These are phyloP conservation scores for Zophobas atratus DNA, from an alignment of 1,140 invertebrate species.

Conservation along the genomic window DNA sequence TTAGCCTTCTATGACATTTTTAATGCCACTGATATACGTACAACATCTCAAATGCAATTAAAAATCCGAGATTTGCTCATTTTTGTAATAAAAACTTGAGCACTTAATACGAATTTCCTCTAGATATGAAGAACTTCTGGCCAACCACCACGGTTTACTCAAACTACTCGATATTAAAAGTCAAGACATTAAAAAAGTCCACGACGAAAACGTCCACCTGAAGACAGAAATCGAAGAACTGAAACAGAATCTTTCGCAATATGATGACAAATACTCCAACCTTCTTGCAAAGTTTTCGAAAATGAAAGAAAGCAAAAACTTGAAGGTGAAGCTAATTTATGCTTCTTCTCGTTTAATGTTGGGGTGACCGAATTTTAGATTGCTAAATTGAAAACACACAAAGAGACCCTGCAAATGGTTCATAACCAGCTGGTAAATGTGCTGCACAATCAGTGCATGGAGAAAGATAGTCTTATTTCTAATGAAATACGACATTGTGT, in stretches of 20 bases:
- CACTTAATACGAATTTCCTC: background rate
- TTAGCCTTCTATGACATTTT: too few species aligned
- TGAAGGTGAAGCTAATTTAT: slow-evolving; percentile 43
- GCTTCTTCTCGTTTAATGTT: background rate
- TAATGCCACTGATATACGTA: too few species aligned
- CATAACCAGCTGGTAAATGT: slow-evolving; percentile 57
- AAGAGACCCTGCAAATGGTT: slow-evolving; percentile 53
- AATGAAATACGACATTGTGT: slow-evolving; percentile 47
- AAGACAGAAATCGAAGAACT: slow-evolving; percentile 51
- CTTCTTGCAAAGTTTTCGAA: slow-evolving; percentile 49
- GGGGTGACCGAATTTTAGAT: slow-evolving; percentile 43
- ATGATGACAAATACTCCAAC: slow-evolving; percentile 38
- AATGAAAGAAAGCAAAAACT: slow-evolving; percentile 51
- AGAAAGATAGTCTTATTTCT: slow-evolving; percentile 52
- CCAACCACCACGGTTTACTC: slow-evolving; percentile 53
- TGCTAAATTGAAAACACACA: slow-evolving; percentile 50
- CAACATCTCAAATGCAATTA: too few species aligned
- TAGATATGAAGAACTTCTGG: slow-evolving; percentile 57
- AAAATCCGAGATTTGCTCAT: too few species aligned
- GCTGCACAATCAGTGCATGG: slow-evolving; percentile 57
- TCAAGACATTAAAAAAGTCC: slow-evolving; percentile 54
- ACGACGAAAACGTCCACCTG: slow-evolving; percentile 51
- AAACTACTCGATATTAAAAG: slow-evolving; percentile 54
- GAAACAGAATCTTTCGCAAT: slow-evolving; percentile 39
- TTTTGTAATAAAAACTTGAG: background rate